Percentiles rank a stretch among this genome's conserved stretches.
These are phyloP conservation scores for Procavia capensis DNA, from an alignment of 2,113 vertebrate species.

Conservation along the genomic window DNA sequence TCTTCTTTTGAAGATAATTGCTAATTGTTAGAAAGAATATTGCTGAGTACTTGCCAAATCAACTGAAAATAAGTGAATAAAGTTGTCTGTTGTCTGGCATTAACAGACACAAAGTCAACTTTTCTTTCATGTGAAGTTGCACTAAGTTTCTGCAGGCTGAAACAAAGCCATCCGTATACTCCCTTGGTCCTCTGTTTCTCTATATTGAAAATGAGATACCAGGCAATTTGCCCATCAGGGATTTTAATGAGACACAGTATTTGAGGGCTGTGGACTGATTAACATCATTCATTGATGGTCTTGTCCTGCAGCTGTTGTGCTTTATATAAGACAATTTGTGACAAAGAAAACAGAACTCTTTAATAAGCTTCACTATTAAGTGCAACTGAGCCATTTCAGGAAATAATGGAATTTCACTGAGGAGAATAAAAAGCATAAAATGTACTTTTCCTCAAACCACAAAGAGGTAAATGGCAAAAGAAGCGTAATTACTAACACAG, in stretches of 20 bases:
- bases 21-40: not conserved
- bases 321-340: slow-evolving; percentile 53
- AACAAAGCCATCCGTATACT: not conserved
- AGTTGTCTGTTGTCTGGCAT: not conserved
- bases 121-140: not conserved
- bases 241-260: slow-evolving; percentile 51
- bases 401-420: slow-evolving; percentile 51
- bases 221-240: slow-evolving; percentile 27
- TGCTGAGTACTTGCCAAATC: not conserved
- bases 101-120: slow-evolving; percentile 18
- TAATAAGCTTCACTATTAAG: slow-evolving; percentile 61
- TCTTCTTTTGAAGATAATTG: not conserved
- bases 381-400: slow-evolving; percentile 57
- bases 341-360: slow-evolving; percentile 55
- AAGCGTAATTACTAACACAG: slow-evolving; percentile 5
- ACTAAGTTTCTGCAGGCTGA: not conserved
- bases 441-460: slow-evolving; percentile 44
- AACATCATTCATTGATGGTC: slow-evolving; percentile 53
- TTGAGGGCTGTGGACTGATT: slow-evolving; percentile 52
- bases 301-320: slow-evolving; percentile 66
- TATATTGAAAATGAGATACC: slow-evolving; percentile 33
- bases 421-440: slow-evolving; percentile 41
- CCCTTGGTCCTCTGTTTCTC: not conserved
- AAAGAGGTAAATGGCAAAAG: slow-evolving; percentile 38
- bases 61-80: not conserved